A percentile compares a stretch with the other conserved stretches of the same genome.
These are phyloP conservation scores for Pagrus major DNA, from an alignment of 2,113 vertebrate genomes.

Conservation along the genomic window DNA sequence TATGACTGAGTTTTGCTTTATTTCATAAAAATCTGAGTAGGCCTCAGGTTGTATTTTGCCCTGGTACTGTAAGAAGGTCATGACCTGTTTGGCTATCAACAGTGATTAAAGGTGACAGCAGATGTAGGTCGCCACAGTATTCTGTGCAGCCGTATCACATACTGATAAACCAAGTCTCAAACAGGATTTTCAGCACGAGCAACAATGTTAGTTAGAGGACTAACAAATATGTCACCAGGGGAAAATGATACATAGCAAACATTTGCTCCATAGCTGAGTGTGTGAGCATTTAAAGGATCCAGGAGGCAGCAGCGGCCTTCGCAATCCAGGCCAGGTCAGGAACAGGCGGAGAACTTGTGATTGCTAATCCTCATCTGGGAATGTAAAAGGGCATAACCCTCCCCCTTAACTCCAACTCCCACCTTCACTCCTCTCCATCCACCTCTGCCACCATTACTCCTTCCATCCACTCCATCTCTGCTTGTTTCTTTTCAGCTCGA, in stretches of 20 bases:
- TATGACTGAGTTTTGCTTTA: not conserved
- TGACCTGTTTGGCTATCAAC: slow-evolving; percentile 22
- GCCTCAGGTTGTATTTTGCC: slow-evolving; percentile 26
- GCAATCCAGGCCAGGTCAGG: slow-evolving; percentile 44
- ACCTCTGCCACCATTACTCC: slow-evolving; percentile 7
- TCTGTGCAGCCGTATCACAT: no score
- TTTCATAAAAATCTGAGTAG: not conserved
- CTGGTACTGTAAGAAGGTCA: not conserved
- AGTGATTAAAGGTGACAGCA: not conserved
- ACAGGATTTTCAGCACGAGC: not conserved
- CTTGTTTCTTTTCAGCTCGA: not conserved
- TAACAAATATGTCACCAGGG: not conserved
- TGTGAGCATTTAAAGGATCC: not conserved
- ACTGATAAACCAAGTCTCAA: not conserved
- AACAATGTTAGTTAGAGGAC: no score
- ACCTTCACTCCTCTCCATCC: slow-evolving; percentile 27
- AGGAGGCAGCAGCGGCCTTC: slow-evolving; percentile 6
- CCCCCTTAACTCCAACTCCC: slow-evolving; percentile 23
- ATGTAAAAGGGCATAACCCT: slow-evolving; percentile 43
- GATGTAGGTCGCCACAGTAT: not conserved
- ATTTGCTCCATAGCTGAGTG: not conserved
- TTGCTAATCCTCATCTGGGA: slow-evolving; percentile 74
- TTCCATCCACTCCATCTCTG: not conserved
- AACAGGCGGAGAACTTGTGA: slow-evolving; percentile 70
- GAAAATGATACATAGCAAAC: accelerated